A percentile compares a stretch with the other conserved stretches of the same genome.
These are phyloP conservation scores for Drosophila recens DNA, from an alignment of 2,888 invertebrate genomes.

Conservation along the genomic window DNA sequence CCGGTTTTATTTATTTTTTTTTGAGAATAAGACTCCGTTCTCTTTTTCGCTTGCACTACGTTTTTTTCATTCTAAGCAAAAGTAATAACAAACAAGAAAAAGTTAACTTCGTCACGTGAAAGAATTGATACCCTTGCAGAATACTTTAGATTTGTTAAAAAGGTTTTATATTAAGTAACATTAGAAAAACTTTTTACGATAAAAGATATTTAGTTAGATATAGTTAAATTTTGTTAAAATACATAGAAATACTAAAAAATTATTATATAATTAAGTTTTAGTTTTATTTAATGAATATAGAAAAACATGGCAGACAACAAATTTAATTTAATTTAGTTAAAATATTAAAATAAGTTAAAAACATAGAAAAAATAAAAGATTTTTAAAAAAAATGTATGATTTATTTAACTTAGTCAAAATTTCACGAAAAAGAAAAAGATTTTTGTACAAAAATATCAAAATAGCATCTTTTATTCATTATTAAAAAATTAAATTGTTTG, in stretches of 20 bases:
- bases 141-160: background rate
- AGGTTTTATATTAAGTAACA: background rate
- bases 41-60: background rate
- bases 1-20: constrained; percentile 54
- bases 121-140: background rate
- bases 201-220: background rate
- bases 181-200: background rate
- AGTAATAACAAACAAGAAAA: background rate
- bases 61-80: background rate
- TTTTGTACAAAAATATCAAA: background rate
- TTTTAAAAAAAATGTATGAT: no score
- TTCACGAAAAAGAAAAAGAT: background rate
- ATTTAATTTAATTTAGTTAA: background rate
- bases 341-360: background rate
- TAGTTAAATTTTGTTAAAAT: background rate
- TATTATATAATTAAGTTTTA: no score
- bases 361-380: background rate
- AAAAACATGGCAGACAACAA: background rate
- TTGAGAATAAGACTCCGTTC: constrained; percentile 3
- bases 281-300: background rate
- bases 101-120: no score
- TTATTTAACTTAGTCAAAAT: background rate
- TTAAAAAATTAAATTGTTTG: background rate
- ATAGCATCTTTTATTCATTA: background rate
- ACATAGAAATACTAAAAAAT: background rate